Evolutionary conservation across 2,797 vertebrate genomes (phyloP).

Genomic region (Siniperca undulata): DNA sequence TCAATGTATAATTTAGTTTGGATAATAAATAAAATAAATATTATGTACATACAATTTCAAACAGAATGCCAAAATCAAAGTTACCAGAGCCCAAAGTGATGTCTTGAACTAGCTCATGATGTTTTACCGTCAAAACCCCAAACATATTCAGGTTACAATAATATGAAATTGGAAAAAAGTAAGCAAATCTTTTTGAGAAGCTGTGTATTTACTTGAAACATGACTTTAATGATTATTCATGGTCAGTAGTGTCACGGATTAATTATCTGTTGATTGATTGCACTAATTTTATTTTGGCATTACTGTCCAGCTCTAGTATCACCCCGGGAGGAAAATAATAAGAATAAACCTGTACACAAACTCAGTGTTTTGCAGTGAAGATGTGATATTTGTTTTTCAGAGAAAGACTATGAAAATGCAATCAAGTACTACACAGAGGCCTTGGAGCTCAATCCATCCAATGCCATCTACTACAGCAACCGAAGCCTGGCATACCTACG

Average conservation of each 20-base stretch:
- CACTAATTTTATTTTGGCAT: background rate
- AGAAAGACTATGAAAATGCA: conserved; percentile 95
- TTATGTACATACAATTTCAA: background rate
- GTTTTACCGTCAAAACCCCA: background rate
- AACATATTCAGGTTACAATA: background rate
- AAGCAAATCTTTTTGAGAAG: background rate
- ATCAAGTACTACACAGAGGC: conserved; percentile 95
- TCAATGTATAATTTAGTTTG: background rate
- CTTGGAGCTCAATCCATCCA: conserved; percentile 91
- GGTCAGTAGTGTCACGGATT: background rate
- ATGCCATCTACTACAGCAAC: conserved; percentile 95
- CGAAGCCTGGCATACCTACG: conserved; percentile 96
- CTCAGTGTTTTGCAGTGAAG: background rate
- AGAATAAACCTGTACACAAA: background rate
- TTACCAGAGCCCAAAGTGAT: background rate
- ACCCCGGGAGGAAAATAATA: rapidly evolving
- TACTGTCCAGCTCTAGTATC: background rate
- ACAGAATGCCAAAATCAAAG: too few relatives aligned
- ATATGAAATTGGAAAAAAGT: background rate
- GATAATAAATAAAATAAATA: background rate
- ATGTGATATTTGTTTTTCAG: conserved; percentile 73
- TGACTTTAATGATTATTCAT: background rate
- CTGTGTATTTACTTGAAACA: too few relatives aligned
- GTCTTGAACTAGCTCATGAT: too few relatives aligned
- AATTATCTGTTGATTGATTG: background rate